phyloP scores from a whole-genome alignment of 2,797 vertebrate genomes.

The Semaprochilodus insignis region DNA sequence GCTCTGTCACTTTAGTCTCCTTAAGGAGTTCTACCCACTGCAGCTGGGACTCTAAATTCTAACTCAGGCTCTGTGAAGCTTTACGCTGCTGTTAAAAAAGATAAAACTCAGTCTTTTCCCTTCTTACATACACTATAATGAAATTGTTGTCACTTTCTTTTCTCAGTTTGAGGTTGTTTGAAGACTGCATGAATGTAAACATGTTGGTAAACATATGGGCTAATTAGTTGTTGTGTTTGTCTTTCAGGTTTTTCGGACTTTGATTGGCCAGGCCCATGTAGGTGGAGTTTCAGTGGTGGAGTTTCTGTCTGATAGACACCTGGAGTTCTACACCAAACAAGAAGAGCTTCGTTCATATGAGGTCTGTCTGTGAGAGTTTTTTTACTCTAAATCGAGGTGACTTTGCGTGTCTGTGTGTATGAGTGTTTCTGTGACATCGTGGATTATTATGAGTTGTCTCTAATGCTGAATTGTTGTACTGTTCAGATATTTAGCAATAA shows the following conservation, averaged over 20 bases:
- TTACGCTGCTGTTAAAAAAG: neutral
- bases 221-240: slow-evolving; percentile 40
- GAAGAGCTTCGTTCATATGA: slow-evolving; percentile 50
- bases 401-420: neutral
- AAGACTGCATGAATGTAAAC: neutral
- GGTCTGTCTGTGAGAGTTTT: slow-evolving; percentile 42
- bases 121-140: neutral
- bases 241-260: slow-evolving; percentile 54
- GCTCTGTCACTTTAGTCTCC: neutral
- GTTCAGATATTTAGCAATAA: too few species aligned
- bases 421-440: slow-evolving; percentile 15
- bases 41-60: neutral
- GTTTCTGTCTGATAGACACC: slow-evolving; percentile 59
- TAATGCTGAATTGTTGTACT: too few species aligned
- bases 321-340: slow-evolving; percentile 57
- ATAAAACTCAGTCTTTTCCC: neutral
- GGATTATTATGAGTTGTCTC: slow-evolving; percentile 21
- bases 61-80: neutral
- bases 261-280: slow-evolving; percentile 53
- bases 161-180: neutral
- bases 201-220: neutral
- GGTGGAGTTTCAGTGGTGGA: slow-evolving; percentile 57
- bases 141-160: neutral
- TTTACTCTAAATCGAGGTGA: neutral
- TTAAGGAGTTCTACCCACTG: neutral